phyloP scores from a whole-genome alignment of 2,888 invertebrate species.

The Resseliella maxima region DNA sequence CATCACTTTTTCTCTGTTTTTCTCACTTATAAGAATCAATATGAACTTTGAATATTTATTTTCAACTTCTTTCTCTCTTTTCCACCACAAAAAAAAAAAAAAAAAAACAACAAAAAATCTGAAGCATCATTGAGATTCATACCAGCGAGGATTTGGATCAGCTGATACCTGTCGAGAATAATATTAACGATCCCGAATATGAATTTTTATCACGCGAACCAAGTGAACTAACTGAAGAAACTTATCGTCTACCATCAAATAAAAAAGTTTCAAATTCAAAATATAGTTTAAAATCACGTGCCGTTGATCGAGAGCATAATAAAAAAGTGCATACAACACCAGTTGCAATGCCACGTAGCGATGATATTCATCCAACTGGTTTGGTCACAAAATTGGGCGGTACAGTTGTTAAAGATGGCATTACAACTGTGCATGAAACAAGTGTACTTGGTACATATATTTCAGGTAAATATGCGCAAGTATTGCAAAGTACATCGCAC shows the following conservation, averaged over 20 bases:
- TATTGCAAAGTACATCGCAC: conserved; percentile 83
- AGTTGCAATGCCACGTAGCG: conserved; percentile 67
- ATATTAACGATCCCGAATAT: conserved; percentile 83
- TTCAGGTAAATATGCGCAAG: conserved; percentile 89
- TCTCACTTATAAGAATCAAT: background rate
- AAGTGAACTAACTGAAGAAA: conserved; percentile 86
- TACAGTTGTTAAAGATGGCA: conserved; percentile 83
- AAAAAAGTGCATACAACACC: conserved; percentile 59
- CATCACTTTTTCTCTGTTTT: background rate
- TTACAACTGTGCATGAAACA: conserved; percentile 87
- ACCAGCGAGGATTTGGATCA: conserved; percentile 71
- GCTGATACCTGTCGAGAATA: conserved; percentile 75
- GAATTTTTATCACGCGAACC: conserved; percentile 87
- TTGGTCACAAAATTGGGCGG: conserved; percentile 87
- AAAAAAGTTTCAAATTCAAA: conserved; percentile 73
- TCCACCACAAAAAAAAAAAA: too few species aligned
- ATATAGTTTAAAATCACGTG: conserved; percentile 64
- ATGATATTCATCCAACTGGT: conserved; percentile 80
- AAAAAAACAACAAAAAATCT: too few species aligned
- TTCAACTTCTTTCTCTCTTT: conserved; percentile 65
- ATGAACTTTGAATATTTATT: conserved; percentile 55
- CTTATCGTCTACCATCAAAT: conserved; percentile 82
- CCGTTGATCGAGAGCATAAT: conserved; percentile 62
- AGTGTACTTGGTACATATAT: conserved; percentile 91
- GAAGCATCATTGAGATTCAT: conserved; percentile 71